Conservation (phyloP, 2,797 vertebrate genomes). For the Dermochelys coriacea region DNA sequence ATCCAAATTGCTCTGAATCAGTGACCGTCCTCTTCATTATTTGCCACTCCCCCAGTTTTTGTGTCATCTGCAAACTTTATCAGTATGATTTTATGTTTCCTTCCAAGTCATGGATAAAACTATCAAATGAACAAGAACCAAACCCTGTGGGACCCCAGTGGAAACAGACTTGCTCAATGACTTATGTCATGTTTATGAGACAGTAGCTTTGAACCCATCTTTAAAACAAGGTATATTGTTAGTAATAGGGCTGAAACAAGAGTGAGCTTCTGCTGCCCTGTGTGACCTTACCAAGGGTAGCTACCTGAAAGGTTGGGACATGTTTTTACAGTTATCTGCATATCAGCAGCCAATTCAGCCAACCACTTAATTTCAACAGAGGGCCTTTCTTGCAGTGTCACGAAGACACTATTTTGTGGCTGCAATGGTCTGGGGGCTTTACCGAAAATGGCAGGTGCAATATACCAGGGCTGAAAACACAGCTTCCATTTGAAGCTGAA, state of each 20-base stretch:
- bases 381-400: constrained; percentile 19
- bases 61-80: background rate
- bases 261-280: constrained; percentile 6
- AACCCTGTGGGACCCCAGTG: background rate
- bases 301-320: constrained; percentile 24
- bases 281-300: constrained; percentile 22
- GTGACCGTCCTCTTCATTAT: background rate
- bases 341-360: constrained; percentile 40
- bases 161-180: background rate
- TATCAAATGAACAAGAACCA: background rate
- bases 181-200: constrained; percentile 5
- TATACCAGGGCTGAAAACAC: background rate
- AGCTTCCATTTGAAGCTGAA: background rate
- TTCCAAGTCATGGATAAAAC: background rate
- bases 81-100: background rate
- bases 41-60: background rate
- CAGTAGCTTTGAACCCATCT: background rate
- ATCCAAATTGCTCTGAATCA: background rate
- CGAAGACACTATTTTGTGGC: background rate
- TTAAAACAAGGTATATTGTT: background rate
- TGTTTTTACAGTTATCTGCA: background rate
- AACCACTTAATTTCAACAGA: constrained; percentile 53
- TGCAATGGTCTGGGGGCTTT: constrained; percentile 30
- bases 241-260: background rate
- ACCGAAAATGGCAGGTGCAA: background rate